These are phyloP conservation scores for Dermochelys coriacea DNA, from an alignment of 2,797 vertebrate species.

Conservation along the genomic window DNA sequence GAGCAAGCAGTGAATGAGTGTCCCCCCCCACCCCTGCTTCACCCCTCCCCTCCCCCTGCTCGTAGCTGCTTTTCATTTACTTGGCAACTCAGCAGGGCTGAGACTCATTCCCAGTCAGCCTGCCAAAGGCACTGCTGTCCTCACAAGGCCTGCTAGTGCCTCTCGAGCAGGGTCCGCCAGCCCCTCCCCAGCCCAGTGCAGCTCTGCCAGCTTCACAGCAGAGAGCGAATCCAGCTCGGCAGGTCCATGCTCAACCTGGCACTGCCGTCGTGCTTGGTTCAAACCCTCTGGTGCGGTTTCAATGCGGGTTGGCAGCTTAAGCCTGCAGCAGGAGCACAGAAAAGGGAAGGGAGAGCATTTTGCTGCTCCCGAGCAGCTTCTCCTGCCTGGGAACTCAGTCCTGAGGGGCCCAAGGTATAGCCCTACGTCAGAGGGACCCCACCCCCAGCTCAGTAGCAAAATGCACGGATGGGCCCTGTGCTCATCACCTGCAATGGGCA, in stretches of 20 bases:
- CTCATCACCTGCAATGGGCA: background rate
- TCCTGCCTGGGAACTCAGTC: background rate
- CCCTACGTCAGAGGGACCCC: background rate
- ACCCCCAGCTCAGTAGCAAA: background rate
- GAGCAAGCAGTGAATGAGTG: background rate
- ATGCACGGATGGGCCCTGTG: background rate
- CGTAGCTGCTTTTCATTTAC: background rate
- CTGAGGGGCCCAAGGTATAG: background rate
- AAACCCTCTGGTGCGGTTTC: background rate
- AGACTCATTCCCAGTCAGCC: background rate
- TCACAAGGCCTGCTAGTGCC: background rate
- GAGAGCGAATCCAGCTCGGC: background rate
- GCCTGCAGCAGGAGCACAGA: background rate
- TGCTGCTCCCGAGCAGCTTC: background rate
- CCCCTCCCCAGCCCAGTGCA: background rate
- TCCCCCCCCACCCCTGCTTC: too few species aligned
- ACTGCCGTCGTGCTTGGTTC: accelerated
- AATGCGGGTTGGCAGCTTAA: background rate
- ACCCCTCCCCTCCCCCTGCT: background rate
- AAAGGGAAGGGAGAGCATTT: background rate
- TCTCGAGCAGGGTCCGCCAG: background rate
- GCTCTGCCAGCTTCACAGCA: background rate
- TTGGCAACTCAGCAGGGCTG: background rate
- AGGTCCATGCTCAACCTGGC: accelerated
- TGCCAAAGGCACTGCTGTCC: accelerated